These are phyloP conservation scores for Pygocentrus nattereri DNA, from an alignment of 2,797 vertebrate genomes.

Conservation along the genomic window DNA sequence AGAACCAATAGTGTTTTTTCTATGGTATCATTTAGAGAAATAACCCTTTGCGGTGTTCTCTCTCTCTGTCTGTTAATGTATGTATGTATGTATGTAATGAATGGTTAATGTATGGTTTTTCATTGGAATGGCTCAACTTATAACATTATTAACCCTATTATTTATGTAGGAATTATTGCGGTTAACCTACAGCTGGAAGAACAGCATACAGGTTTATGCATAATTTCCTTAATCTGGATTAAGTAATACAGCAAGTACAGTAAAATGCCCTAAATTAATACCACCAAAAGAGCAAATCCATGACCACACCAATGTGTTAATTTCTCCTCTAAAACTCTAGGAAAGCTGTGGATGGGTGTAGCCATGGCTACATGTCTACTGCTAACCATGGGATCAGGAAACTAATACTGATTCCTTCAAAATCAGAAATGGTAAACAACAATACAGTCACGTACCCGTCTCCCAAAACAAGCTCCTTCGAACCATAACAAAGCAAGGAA, in stretches of 20 bases:
- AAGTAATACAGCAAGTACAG: too few species aligned
- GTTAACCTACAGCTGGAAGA: neutral
- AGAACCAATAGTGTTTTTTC: too few species aligned
- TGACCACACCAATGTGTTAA: neutral
- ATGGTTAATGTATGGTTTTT: too few species aligned
- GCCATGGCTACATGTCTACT: neutral
- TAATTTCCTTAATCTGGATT: neutral
- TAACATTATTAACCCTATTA: neutral
- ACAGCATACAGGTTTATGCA: neutral
- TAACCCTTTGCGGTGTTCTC: too few species aligned
- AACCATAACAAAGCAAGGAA: slow-evolving; percentile 46
- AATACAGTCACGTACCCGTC: slow-evolving; percentile 6
- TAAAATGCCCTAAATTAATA: neutral
- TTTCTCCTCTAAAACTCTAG: neutral
- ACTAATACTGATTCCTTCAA: slow-evolving; percentile 7
- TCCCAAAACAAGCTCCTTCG: slow-evolving; percentile 33
- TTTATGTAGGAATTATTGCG: neutral
- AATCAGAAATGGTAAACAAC: slow-evolving; percentile 28
- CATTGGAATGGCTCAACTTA: too few species aligned
- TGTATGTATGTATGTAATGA: too few species aligned
- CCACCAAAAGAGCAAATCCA: neutral
- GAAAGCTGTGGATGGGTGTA: neutral
- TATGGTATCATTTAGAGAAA: too few species aligned
- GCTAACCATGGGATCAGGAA: slow-evolving; percentile 4
- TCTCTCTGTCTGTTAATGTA: too few species aligned